Conservation (phyloP, 2,113 vertebrate species). For the Equus quagga region DNA sequence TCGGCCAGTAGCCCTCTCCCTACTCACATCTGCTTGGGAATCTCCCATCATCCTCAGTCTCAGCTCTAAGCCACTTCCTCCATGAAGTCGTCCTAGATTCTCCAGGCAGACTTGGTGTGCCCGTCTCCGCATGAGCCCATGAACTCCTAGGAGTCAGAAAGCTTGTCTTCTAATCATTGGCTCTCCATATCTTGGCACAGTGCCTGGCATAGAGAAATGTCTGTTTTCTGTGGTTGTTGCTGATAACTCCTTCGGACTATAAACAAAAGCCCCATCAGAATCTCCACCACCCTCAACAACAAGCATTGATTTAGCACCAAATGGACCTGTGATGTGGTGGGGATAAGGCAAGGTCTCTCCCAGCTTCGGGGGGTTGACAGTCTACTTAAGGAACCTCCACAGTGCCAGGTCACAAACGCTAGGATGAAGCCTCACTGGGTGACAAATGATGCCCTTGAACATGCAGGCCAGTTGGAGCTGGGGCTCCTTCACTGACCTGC, state of each 20-base stretch:
- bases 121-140: accelerated
- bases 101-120: not conserved
- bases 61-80: not conserved
- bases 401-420: not conserved
- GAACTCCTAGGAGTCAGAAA: not conserved
- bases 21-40: not conserved
- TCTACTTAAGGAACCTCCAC: not conserved
- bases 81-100: not conserved
- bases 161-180: not conserved
- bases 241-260: not conserved
- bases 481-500: not conserved
- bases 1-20: not conserved
- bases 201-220: not conserved
- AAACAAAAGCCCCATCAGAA: not conserved
- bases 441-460: not conserved
- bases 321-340: not conserved
- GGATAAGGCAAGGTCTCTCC: not conserved
- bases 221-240: not conserved
- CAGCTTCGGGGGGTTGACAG: not conserved
- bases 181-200: not conserved
- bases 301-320: not conserved
- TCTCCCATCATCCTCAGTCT: not conserved
- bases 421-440: not conserved
- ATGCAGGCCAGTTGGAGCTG: not conserved
- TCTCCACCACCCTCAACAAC: not conserved